Conservation (phyloP, 2,113 vertebrate genomes). For the Anguilla japonica region DNA sequence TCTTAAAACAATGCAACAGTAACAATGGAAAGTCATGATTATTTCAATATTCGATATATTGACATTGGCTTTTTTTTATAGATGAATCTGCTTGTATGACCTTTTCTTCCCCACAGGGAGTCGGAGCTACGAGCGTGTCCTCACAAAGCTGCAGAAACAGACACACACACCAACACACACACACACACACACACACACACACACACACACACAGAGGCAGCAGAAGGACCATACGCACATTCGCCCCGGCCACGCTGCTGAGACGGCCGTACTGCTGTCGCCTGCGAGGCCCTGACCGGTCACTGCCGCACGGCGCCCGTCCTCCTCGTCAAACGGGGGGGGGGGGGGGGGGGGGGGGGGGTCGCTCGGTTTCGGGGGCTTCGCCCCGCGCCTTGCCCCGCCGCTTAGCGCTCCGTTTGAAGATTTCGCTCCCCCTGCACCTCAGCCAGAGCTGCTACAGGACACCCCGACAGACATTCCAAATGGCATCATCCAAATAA, state of each 20-base stretch:
- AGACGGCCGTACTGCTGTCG: neutral
- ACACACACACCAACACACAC: neutral
- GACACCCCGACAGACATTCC: constrained; percentile 50
- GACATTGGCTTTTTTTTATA: neutral
- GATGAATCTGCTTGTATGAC: neutral
- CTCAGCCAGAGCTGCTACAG: constrained; percentile 6
- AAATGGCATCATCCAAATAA: constrained; percentile 54
- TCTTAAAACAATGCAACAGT: neutral
- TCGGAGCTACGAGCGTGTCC: neutral
- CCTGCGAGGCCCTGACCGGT: neutral
- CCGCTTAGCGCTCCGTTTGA: constrained; percentile 5
- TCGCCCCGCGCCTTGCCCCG: constrained; percentile 31
- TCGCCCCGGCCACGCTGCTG: neutral
- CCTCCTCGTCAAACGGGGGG: neutral
- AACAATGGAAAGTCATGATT: neutral
- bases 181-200: neutral
- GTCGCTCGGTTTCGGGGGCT: neutral
- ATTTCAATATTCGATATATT: neutral
- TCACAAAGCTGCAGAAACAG: neutral
- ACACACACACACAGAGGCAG: neutral
- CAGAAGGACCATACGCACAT: neutral
- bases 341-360: too few relatives aligned
- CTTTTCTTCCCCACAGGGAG: neutral
- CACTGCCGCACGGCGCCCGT: neutral
- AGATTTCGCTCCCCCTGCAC: constrained; percentile 19